phyloP scores from a whole-genome alignment of 2,888 invertebrate genomes.

The Trypoxylon attenuatum region DNA sequence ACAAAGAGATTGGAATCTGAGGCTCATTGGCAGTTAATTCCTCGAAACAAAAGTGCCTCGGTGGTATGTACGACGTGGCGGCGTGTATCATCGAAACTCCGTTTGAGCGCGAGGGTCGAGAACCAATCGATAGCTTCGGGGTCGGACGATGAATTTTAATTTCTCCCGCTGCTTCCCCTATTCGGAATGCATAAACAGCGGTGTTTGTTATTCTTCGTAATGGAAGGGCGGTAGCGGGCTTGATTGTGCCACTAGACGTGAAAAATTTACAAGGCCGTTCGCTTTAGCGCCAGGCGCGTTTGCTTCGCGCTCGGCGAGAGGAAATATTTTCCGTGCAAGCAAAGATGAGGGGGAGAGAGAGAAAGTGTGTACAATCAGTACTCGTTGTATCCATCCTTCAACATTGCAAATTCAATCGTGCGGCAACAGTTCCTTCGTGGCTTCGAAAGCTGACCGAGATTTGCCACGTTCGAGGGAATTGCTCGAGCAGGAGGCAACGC shows the following conservation, averaged over 20 bases:
- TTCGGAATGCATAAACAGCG: constrained; percentile 52
- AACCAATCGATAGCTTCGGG: constrained; percentile 46
- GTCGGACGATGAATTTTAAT: constrained; percentile 65
- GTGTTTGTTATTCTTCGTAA: constrained; percentile 52
- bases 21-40: background rate
- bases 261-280: constrained; percentile 23
- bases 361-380: too few species aligned
- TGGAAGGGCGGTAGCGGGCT: constrained; percentile 37
- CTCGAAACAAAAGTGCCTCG: background rate
- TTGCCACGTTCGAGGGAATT: too few species aligned
- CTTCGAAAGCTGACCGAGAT: too few species aligned
- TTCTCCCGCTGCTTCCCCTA: constrained; percentile 49
- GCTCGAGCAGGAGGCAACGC: too few species aligned
- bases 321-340: background rate
- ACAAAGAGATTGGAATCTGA: background rate
- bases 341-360: too few species aligned
- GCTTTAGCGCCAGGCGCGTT: constrained; percentile 9
- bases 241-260: constrained; percentile 21
- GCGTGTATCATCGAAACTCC: constrained; percentile 28
- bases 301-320: background rate
- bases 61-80: background rate
- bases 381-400: too few species aligned
- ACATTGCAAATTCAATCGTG: too few species aligned
- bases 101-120: constrained; percentile 17
- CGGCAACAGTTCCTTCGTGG: too few species aligned